These are phyloP conservation scores for Chouioia cunea DNA, from an alignment of 2,888 invertebrate species.

Conservation along the genomic window DNA sequence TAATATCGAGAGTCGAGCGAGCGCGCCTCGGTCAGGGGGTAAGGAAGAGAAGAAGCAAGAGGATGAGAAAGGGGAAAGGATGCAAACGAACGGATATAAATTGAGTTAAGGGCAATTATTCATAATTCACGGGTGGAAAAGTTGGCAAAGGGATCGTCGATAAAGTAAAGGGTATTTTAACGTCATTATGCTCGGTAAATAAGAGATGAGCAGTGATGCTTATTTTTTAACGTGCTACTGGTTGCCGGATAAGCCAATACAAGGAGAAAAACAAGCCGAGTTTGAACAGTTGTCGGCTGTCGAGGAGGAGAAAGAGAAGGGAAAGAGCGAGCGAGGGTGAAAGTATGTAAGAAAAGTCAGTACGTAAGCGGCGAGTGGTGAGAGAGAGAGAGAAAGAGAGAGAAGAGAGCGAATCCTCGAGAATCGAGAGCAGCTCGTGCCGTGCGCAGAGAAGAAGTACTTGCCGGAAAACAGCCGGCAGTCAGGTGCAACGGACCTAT, in stretches of 20 bases:
- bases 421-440: constrained; percentile 37
- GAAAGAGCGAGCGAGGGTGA: constrained; percentile 15
- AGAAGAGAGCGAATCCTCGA: constrained; percentile 42
- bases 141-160: too few species aligned
- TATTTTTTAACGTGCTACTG: background rate
- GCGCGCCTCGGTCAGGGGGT: too few species aligned
- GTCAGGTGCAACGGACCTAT: constrained; percentile 62
- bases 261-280: constrained; percentile 22
- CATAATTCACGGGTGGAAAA: too few species aligned
- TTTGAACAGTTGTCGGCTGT: constrained; percentile 16
- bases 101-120: too few species aligned
- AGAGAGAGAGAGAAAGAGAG: constrained; percentile 8
- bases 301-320: background rate
- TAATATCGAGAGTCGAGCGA: too few species aligned
- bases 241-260: constrained; percentile 5
- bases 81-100: too few species aligned
- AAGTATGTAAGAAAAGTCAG: constrained; percentile 16
- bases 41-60: too few species aligned
- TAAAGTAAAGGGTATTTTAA: too few species aligned
- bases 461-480: constrained; percentile 54
- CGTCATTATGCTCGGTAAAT: too few species aligned
- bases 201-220: too few species aligned
- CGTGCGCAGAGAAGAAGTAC: constrained; percentile 42
- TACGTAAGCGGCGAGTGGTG: constrained; percentile 12
- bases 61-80: too few species aligned